These are phyloP conservation scores for Chionoecetes opilio DNA, from an alignment of 1,140 invertebrate genomes.

Conservation along the genomic window DNA sequence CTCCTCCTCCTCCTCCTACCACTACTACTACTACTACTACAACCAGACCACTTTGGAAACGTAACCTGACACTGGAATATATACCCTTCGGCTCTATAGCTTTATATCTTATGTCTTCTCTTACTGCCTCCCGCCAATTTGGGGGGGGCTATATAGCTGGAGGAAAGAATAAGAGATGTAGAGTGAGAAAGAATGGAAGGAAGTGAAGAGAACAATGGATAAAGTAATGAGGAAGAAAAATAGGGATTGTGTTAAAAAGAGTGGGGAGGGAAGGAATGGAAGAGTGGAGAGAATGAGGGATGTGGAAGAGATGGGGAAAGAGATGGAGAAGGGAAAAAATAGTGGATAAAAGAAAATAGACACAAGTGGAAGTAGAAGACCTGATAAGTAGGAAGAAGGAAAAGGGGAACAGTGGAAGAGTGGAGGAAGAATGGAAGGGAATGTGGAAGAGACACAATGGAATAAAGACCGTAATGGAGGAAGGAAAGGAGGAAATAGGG, in stretches of 20 bases:
- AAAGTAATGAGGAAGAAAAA: not conserved
- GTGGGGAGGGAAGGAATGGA: too few relatives aligned
- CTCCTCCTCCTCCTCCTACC: too few relatives aligned
- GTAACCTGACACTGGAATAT: too few relatives aligned
- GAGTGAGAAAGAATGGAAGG: not conserved
- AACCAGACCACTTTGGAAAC: too few relatives aligned
- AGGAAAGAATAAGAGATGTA: not conserved
- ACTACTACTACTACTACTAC: too few relatives aligned
- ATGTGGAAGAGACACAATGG: not conserved
- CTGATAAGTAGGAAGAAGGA: not conserved
- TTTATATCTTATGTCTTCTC: too few relatives aligned
- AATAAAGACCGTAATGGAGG: not conserved
- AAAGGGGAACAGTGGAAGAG: not conserved
- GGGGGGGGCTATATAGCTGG: too few relatives aligned
- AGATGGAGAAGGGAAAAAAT: not conserved
- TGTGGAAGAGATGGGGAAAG: not conserved
- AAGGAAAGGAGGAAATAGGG: not conserved
- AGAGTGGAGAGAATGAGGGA: not conserved
- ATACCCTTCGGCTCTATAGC: too few relatives aligned
- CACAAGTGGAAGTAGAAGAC: not conserved
- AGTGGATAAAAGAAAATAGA: not conserved
- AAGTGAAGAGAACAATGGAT: not conserved
- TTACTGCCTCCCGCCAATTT: too few relatives aligned
- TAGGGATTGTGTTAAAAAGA: not conserved
- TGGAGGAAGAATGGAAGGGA: not conserved